phyloP scores from a whole-genome alignment of 1,140 invertebrate species.

The Phthorimaea operculella region DNA sequence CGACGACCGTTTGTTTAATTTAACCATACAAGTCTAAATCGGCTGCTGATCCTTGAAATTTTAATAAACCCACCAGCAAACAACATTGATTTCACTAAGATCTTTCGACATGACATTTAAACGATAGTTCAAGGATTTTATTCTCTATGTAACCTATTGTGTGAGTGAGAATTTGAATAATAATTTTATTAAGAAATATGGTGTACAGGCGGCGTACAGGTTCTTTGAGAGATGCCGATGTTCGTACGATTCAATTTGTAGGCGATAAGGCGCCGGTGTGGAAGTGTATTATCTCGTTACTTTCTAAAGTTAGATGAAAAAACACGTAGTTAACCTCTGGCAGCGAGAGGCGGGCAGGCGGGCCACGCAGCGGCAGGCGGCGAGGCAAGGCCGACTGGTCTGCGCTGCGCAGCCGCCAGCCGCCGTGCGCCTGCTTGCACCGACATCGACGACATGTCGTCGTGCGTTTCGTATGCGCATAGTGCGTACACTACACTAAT shows the following conservation, averaged over 20 bases:
- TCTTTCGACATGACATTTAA: background rate
- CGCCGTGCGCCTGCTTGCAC: background rate
- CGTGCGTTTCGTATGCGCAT: slow-evolving; percentile 6
- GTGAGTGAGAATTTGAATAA: background rate
- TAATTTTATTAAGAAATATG: no score
- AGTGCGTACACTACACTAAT: slow-evolving; percentile 13
- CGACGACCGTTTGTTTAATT: background rate
- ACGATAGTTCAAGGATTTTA: background rate
- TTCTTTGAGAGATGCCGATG: no score
- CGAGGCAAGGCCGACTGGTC: slow-evolving; percentile 50
- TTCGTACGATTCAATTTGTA: background rate
- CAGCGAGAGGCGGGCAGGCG: slow-evolving; percentile 54
- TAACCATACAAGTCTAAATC: background rate
- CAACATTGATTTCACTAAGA: background rate
- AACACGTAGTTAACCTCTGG: slow-evolving; percentile 63
- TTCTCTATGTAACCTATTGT: background rate
- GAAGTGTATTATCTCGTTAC: slow-evolving; percentile 44
- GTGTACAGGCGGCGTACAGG: no score
- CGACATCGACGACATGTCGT: background rate
- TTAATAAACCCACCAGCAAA: slow-evolving; percentile 5
- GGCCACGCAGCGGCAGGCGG: slow-evolving; percentile 36
- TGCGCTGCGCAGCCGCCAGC: slow-evolving; percentile 11
- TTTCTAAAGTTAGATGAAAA: slow-evolving; percentile 64
- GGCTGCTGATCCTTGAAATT: background rate
- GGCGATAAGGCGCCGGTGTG: slow-evolving; percentile 15